Evolutionary conservation across 2,888 invertebrate genomes (phyloP), one percentile per base, ranked within the genome.

Genomic region (Tenthredo notha): DNA sequence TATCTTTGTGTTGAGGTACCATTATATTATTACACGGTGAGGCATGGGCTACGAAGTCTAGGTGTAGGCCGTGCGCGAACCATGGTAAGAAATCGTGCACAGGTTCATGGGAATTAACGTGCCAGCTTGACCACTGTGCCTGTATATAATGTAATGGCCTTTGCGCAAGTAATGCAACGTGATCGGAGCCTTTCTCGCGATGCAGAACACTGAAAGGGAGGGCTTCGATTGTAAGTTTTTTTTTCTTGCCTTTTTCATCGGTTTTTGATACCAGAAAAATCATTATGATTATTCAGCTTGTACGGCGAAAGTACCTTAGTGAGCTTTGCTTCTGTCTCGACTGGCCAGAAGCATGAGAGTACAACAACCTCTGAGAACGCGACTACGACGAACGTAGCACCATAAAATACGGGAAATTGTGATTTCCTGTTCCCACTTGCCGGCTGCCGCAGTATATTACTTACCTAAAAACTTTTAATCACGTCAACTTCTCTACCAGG

Each of bases 51-150:
- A 61, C 29, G 15, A 18, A 29, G 67, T 67, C 29, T 33, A 67
- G 67, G 67, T 67, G 33, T 67, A 67, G 61, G 10, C 61, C 33
- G 29, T 67, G 43, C 54, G 77, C 29, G 7, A 74, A 43, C 72
- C 43, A 25, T 43, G 43, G n/a, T 43, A 40, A 74, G 58, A 61
- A 50, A 80, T 80, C 78, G 78, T 61, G 58, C 78, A 58, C 54
- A 40, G 78, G 78, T 80, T 80, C 78, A 80, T 80, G 58, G 78
- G 61, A 80, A 80, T 80, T 58, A 40, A 80, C n/a, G 33, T 40
- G 29, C 50, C 40, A 12, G 78, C n/a, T 29, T 77, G 47, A 77
- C 77, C 77, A 75, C 47, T 37, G 43, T 43, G 40, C 33, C 40
- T 29, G n/a, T 18, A 54, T 18, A 54, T 54, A 54, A 78, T 74